Conservation (phyloP, 2,797 vertebrate species). For the Yasuhikotakia modesta region DNA sequence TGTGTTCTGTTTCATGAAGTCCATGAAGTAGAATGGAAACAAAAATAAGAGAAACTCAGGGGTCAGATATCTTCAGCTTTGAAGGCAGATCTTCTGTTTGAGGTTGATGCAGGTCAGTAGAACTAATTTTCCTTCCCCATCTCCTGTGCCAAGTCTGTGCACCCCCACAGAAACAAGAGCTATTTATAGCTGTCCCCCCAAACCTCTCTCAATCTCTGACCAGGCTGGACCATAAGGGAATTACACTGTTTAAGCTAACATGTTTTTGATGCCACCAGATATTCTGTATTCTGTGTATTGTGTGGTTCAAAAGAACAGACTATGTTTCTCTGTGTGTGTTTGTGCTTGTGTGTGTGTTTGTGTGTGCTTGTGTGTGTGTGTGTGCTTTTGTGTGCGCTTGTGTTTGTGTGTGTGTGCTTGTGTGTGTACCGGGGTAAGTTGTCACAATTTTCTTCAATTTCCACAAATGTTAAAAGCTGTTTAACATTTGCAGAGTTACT, state of each 20-base stretch:
- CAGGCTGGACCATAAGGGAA: slow-evolving; percentile 29
- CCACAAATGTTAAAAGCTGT: too few species aligned
- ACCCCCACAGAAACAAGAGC: slow-evolving; percentile 33
- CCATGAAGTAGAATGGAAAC: neutral
- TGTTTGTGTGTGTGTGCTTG: slow-evolving; percentile 9
- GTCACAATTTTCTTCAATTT: slow-evolving; percentile 21
- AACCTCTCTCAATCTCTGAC: slow-evolving; percentile 19
- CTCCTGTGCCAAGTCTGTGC: slow-evolving; percentile 33
- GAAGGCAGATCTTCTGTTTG: slow-evolving; percentile 21
- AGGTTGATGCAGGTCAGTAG: slow-evolving; percentile 24
- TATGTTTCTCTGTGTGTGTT: neutral
- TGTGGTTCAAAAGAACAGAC: slow-evolving; percentile 2
- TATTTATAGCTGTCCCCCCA: slow-evolving; percentile 30
- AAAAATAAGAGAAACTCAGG: neutral
- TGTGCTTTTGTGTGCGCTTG: slow-evolving; percentile 9
- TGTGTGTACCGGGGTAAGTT: slow-evolving; percentile 7
- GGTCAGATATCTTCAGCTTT: neutral
- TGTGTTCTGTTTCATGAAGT: neutral
- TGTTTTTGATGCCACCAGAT: slow-evolving; percentile 35
- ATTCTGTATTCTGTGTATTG: slow-evolving; percentile 29
- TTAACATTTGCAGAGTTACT: neutral
- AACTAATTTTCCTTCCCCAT: slow-evolving; percentile 16
- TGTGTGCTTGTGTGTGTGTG: neutral
- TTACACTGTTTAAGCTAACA: slow-evolving; percentile 32
- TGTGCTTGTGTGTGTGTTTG: neutral